Evolutionary conservation across 2,113 vertebrate genomes (phyloP).

Genomic region (Sciurus niger): DNA sequence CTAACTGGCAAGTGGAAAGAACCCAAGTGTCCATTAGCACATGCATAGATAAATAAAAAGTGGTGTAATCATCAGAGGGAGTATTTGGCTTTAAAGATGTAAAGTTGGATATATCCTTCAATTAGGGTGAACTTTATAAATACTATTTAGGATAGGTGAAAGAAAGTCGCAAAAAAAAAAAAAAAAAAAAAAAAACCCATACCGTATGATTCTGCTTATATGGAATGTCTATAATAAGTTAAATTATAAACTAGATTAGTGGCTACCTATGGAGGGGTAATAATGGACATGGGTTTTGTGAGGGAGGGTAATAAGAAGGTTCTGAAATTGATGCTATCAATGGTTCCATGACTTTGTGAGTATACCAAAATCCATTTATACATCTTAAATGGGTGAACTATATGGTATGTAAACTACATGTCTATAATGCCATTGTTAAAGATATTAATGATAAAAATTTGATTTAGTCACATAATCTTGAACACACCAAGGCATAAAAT

Average conservation of each 20-base stretch:
- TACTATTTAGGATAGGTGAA: not conserved
- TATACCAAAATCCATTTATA: not conserved
- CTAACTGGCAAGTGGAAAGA: not conserved
- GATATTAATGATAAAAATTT: not conserved
- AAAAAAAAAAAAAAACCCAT: not conserved
- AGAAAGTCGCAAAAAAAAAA: not conserved
- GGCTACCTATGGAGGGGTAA: not conserved
- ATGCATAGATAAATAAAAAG: not conserved
- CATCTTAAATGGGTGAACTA: not conserved
- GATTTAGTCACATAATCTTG: not conserved
- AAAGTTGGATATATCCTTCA: not conserved
- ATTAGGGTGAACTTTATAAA: not conserved
- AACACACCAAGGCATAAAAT: not conserved
- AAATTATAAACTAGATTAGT: not conserved
- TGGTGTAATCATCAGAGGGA: not conserved
- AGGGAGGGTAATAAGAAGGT: not conserved
- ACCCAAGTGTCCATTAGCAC: not conserved
- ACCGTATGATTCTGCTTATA: not conserved
- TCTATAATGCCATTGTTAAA: not conserved
- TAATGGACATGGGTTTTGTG: not conserved
- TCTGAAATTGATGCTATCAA: not conserved
- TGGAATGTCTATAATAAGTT: not conserved
- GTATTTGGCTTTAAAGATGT: not conserved
- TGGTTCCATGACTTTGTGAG: not conserved
- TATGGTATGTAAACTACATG: not conserved